Evolutionary conservation across 2,888 invertebrate genomes (phyloP).

Genomic region (Xanthorhoe designata): DNA sequence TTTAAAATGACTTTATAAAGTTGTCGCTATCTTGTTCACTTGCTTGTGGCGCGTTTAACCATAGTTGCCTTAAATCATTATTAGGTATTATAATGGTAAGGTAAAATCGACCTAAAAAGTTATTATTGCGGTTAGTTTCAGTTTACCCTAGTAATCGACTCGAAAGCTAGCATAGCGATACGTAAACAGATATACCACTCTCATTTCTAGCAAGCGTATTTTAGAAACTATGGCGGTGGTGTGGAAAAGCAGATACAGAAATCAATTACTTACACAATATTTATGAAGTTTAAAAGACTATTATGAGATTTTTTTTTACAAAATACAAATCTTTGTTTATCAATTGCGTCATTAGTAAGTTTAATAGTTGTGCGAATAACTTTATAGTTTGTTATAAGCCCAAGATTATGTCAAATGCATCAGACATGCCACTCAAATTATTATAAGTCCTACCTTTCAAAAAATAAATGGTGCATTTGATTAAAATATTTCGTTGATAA

Average conservation of each 20-base stretch:
- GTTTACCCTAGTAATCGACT: conserved; percentile 11
- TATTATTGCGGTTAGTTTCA: conserved; percentile 5
- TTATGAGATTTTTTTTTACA: too few species aligned
- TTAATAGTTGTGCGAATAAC: conserved; percentile 54
- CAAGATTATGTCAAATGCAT: not conserved
- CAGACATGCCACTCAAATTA: too few species aligned
- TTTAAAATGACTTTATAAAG: too few species aligned
- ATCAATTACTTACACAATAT: not conserved
- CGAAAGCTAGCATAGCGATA: conserved; percentile 28
- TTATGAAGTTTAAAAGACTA: too few species aligned
- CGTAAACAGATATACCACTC: not conserved
- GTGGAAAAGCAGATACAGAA: not conserved
- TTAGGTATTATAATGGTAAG: not conserved
- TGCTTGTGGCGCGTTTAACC: not conserved
- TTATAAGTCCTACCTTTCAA: not conserved
- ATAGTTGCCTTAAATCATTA: not conserved
- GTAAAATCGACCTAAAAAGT: too few species aligned
- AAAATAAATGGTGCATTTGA: conserved; percentile 57
- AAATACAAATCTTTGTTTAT: not conserved
- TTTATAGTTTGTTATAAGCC: not conserved
- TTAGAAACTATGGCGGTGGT: not conserved
- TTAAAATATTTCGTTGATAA: conserved; percentile 50
- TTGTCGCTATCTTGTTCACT: too few species aligned
- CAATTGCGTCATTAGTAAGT: conserved; percentile 14
- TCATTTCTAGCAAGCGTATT: conserved; percentile 5